Base-by-base conservation (phyloP, 2,113 vertebrate genomes). In the Engystomops pustulosus region DNA sequence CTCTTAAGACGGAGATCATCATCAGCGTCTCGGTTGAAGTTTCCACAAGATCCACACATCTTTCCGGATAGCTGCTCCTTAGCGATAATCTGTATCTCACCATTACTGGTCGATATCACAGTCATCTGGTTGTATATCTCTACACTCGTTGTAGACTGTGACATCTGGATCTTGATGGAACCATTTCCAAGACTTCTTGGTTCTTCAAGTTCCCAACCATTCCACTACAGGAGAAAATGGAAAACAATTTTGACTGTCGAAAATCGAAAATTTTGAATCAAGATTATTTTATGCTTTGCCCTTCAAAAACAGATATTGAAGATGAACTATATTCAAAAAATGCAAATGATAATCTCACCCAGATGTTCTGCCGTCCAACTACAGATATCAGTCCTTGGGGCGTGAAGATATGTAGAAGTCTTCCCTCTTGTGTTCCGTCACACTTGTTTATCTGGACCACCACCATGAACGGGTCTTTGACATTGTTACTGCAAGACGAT, bases 41-140 rank as follows among this genome's bases (percentile, higher is more conserved):
- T 88, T n/a, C 93, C 93, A 0, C 93, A 95, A 49, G 95, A 86
- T 30, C 94, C 93, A 0, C 90, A 91, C 1, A 92, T 11, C 20
- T 36, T 34, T 53, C 87, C 62, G 62, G 83, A 36, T 17, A 79
- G 0, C 6, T 23, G 14, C n/a, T 70, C 49, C 27, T 85, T 85
- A 14, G n/a, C 74, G 2, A 11, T 79, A 20, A 85, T 14, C 38
- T 6, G 53, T 1, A 85, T 45, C 17, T 70, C 34, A 14, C 65
- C 83, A 18, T 45, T 77, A 7, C 1, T 18, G 41, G 30, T 49
- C 3, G 70, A 78, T 3, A 17, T 32, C 23, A 70, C 75, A 2
- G 74, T 70, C 2, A 85, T 79, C 4, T 15, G 23, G 3, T 60
- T n/a, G 7, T 17, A 12, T 10, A 85, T n/a, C 49, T 78, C 47